A percentile compares a stretch with the other conserved stretches of the same genome.
These are phyloP conservation scores for Vicugna pacos DNA, from an alignment of 2,113 vertebrate species.

Conservation along the genomic window DNA sequence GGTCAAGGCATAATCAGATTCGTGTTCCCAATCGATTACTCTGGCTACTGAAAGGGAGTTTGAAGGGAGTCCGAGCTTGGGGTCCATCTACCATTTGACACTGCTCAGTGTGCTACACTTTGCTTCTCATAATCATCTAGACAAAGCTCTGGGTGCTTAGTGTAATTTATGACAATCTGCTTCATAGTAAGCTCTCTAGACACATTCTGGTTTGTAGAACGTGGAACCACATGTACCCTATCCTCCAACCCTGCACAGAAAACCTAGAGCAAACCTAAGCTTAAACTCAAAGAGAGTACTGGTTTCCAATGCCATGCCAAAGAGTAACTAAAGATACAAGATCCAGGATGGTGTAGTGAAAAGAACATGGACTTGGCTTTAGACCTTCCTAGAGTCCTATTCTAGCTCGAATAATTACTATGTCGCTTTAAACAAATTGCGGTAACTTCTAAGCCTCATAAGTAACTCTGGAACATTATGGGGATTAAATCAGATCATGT, in stretches of 20 bases:
- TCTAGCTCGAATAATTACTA: background rate
- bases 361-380: background rate
- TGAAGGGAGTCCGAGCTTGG: background rate
- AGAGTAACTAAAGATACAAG: background rate
- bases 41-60: background rate
- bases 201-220: background rate
- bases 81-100: fast-evolving
- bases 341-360: background rate
- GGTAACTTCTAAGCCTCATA: background rate
- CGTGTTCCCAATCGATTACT: background rate
- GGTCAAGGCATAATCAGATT: background rate
- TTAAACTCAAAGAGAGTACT: background rate
- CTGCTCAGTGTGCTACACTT: background rate
- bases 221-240: background rate
- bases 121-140: background rate
- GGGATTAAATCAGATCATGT: background rate
- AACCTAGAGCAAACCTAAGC: background rate
- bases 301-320: background rate
- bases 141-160: background rate
- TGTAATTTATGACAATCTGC: background rate
- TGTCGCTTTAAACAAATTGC: slow-evolving; percentile 17
- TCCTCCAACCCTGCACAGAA: background rate
- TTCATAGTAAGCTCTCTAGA: background rate
- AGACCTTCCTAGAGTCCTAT: background rate
- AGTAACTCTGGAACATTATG: slow-evolving; percentile 34